Evolutionary conservation across 1,140 invertebrate genomes (phyloP), one percentile per base, ranked within the genome.

Genomic region (Asbolus verrucosus): DNA sequence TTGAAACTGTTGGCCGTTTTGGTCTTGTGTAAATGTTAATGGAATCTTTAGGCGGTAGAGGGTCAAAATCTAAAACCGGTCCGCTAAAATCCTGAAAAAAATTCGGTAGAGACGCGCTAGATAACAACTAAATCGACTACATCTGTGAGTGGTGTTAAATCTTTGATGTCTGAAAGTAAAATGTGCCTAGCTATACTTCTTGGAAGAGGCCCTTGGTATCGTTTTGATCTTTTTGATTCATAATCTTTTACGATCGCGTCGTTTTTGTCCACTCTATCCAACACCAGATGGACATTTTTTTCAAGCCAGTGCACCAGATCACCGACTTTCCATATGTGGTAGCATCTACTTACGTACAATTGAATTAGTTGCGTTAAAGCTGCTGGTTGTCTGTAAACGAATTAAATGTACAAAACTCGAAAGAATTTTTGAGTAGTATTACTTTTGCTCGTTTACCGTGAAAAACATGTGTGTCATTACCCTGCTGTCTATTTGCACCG

Each of bases 231-330:
- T 80, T 91, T 91, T 31, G 82, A 79, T 77, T 86, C 83, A 78
- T 84, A 92, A 50, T 89, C 87, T 59, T 84, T 84, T 0, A 90
- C 82, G 11, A 87, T 76, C 76, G 92, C 88, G 76, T 93, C 90
- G 39, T 82, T 82, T 18, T 77, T 73, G 61, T 93, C 88, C 6
- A 93, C 86, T 65, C 86, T 82, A 73, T 88, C 82, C 15, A 95
- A 73, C 2, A 90, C 89, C 24, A 74, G 68, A 70, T 89, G 85
- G 0, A 90, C 90, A 80, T 92, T 91, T 19, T 81, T 84, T 76
- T 94, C 92, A 31, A 96, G 78, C 93, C 93, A 96, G 0, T 85
- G 82, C n/a, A 95, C 78, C 39, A 94, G 83, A 65, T 89, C 88
- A 24, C 87, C 81, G 73, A 92, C 89, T 78, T 93, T 94, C 94